phyloP scores from a whole-genome alignment of 2,888 invertebrate genomes.

The Scaptomyza parva region DNA sequence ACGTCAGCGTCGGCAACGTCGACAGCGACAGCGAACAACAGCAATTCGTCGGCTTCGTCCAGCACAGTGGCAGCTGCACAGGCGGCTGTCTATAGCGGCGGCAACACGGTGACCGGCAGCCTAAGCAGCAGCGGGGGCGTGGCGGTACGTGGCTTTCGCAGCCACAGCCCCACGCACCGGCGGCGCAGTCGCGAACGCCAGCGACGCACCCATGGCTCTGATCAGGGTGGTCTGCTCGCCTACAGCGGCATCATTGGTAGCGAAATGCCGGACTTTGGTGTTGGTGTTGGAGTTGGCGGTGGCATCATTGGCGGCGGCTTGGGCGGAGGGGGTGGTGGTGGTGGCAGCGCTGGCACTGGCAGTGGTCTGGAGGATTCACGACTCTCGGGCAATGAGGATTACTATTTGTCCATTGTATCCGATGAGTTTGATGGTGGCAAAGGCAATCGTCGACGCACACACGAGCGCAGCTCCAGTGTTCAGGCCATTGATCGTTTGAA shows the following conservation, averaged over 20 bases:
- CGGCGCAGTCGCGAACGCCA: slow-evolving; percentile 84
- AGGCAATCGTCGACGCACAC: slow-evolving; percentile 83
- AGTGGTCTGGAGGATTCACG: slow-evolving; percentile 84
- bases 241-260: slow-evolving; percentile 75
- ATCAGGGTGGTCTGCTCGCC: slow-evolving; percentile 82
- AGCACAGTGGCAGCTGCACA: slow-evolving; percentile 82
- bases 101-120: slow-evolving; percentile 81
- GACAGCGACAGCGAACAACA: slow-evolving; percentile 64
- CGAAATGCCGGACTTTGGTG: slow-evolving; percentile 64
- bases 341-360: slow-evolving; percentile 73
- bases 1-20: slow-evolving; percentile 24
- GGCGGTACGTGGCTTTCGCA: slow-evolving; percentile 83
- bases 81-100: slow-evolving; percentile 78
- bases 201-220: slow-evolving; percentile 83
- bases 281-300: slow-evolving; percentile 43
- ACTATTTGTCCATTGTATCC: slow-evolving; percentile 84
- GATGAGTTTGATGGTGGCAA: slow-evolving; percentile 83
- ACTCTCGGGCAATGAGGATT: slow-evolving; percentile 84
- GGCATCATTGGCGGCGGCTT: slow-evolving; percentile 46
- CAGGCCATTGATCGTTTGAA: slow-evolving; percentile 92
- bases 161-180: slow-evolving; percentile 84
- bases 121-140: slow-evolving; percentile 75
- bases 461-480: slow-evolving; percentile 84
- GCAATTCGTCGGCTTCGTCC: slow-evolving; percentile 73
- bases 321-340: slow-evolving; percentile 63